Percentiles rank a stretch among this genome's conserved stretches.
Conservation (phyloP, 2,797 vertebrate species). For the Alfaro cultratus region DNA sequence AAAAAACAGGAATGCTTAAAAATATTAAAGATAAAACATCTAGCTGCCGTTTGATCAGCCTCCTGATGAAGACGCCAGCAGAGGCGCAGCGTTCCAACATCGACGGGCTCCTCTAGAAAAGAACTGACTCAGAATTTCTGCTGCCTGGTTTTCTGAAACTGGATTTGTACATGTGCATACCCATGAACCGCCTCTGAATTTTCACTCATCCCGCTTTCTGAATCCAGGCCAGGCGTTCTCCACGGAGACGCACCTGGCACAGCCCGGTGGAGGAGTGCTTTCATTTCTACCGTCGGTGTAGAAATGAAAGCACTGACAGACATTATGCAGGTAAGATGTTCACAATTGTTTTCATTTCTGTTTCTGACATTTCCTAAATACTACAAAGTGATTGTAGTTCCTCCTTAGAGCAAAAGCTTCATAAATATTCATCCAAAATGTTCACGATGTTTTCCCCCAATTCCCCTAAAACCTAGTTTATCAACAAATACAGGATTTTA, state of each 20-base stretch:
- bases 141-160: too few species aligned
- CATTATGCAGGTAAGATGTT: not conserved
- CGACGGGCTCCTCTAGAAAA: too few species aligned
- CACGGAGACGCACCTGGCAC: not conserved
- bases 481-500: not conserved
- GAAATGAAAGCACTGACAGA: not conserved
- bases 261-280: not conserved
- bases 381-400: not conserved
- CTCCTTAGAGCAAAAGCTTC: not conserved
- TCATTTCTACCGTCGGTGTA: not conserved
- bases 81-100: too few species aligned
- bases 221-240: not conserved
- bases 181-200: too few species aligned
- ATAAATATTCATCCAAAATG: not conserved
- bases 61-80: too few species aligned
- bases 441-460: not conserved
- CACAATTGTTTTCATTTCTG: not conserved
- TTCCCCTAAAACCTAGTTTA: not conserved
- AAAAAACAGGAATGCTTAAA: too few species aligned
- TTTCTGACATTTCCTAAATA: not conserved
- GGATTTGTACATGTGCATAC: too few species aligned
- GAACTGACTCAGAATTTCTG: too few species aligned
- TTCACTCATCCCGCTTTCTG: not conserved
- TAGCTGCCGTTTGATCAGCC: too few species aligned
- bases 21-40: too few species aligned